phyloP scores from a whole-genome alignment of 2,888 invertebrate species.

The Muscina levida region DNA sequence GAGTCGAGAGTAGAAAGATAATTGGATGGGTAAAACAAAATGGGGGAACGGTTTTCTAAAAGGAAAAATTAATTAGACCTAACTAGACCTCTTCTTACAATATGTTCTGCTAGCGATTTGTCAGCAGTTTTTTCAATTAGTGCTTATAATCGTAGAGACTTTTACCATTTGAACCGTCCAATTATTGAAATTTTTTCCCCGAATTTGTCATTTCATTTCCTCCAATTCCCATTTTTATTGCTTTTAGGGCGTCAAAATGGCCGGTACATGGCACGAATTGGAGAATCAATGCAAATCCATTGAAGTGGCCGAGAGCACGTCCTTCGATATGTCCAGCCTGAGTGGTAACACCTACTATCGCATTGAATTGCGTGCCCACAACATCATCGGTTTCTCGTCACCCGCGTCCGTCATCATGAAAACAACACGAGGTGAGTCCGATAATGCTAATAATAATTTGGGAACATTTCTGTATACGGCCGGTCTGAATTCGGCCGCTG shows the following conservation, averaged over 20 bases:
- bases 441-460: constrained; percentile 80
- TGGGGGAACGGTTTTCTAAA: too few relatives aligned
- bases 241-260: constrained; percentile 84
- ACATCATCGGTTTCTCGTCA: constrained; percentile 90
- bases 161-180: too few relatives aligned
- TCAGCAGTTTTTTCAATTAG: too few relatives aligned
- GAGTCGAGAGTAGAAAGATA: background rate
- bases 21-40: too few relatives aligned
- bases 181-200: too few relatives aligned
- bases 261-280: constrained; percentile 84
- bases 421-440: constrained; percentile 92
- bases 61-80: too few relatives aligned
- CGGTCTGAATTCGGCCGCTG: constrained; percentile 77
- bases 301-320: constrained; percentile 84
- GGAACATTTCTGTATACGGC: constrained; percentile 80
- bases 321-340: constrained; percentile 86
- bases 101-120: too few relatives aligned
- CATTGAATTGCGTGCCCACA: constrained; percentile 91
- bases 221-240: constrained; percentile 22
- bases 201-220: too few relatives aligned
- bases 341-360: constrained; percentile 90
- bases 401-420: constrained; percentile 89
- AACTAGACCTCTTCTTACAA: too few relatives aligned
- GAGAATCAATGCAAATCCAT: constrained; percentile 82
- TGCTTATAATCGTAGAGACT: too few relatives aligned